Evolutionary conservation across 1,140 invertebrate genomes (phyloP).

Genomic region (Dryas iulia): DNA sequence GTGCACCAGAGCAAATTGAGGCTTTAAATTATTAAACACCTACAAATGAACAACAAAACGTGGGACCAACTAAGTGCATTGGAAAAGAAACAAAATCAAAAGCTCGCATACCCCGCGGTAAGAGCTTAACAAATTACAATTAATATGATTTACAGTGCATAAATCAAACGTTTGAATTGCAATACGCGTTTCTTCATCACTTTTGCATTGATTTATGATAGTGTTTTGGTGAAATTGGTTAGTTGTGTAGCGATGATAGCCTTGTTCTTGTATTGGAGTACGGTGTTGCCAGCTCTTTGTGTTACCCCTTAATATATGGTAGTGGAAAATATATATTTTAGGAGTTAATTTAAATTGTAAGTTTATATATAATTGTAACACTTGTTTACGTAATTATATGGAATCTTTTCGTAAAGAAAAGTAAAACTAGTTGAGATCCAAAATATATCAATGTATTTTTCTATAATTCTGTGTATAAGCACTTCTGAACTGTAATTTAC

Average conservation of each 20-base stretch:
- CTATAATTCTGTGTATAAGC: too few species aligned
- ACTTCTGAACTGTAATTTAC: too few species aligned
- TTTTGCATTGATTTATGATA: slow-evolving; percentile 15
- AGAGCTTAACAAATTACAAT: slow-evolving; percentile 58
- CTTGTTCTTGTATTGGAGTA: not conserved
- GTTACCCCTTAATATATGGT: not conserved
- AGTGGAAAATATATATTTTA: not conserved
- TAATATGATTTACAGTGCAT: slow-evolving; percentile 63
- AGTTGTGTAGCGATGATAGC: not conserved
- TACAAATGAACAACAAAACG: not conserved
- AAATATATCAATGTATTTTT: too few species aligned
- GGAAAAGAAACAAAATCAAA: slow-evolving; percentile 2
- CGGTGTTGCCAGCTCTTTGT: not conserved
- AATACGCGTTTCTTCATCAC: slow-evolving; percentile 21
- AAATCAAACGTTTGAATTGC: slow-evolving; percentile 46
- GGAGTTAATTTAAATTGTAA: too few species aligned
- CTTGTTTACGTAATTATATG: too few species aligned
- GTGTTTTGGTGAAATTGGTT: not conserved
- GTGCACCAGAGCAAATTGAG: not conserved
- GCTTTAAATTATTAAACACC: slow-evolving; percentile 2
- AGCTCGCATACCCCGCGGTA: slow-evolving; percentile 17
- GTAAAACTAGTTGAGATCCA: too few species aligned
- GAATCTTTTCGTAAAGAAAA: too few species aligned
- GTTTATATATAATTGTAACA: too few species aligned
- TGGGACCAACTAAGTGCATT: not conserved